These are phyloP conservation scores for Tubulanus polymorphus DNA, from an alignment of 2,888 invertebrate genomes.

Conservation along the genomic window DNA sequence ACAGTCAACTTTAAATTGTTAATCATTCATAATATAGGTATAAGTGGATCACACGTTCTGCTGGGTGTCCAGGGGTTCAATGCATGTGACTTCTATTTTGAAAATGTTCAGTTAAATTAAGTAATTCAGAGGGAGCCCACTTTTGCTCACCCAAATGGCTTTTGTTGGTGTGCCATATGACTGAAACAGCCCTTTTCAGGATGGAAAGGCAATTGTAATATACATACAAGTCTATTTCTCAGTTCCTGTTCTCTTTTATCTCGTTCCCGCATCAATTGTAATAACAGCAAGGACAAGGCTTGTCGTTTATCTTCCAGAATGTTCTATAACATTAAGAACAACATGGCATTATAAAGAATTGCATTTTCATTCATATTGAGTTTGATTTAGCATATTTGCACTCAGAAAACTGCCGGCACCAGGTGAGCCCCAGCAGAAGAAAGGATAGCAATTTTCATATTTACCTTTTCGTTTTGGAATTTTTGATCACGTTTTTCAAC, in stretches of 20 bases:
- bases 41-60: no score
- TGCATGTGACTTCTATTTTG: no score
- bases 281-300: constrained; percentile 37
- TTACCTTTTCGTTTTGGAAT: constrained; percentile 35
- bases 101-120: no score
- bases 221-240: constrained; percentile 40
- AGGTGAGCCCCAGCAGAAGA: background rate
- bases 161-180: no score
- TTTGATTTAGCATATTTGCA: no score
- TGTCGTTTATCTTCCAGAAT: constrained; percentile 42
- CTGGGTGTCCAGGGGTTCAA: no score
- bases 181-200: no score
- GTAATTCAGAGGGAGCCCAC: no score
- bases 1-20: no score
- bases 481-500: constrained; percentile 34
- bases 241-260: constrained; percentile 42
- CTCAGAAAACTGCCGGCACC: background rate
- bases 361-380: background rate
- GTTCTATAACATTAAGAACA: constrained; percentile 34
- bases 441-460: constrained; percentile 4
- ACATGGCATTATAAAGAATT: background rate
- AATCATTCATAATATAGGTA: no score
- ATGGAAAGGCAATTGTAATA: no score
- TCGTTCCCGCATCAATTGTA: constrained; percentile 43
- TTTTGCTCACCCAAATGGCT: no score